Base-by-base conservation (phyloP, 2,888 invertebrate species). In the Lithophane leautieri region DNA sequence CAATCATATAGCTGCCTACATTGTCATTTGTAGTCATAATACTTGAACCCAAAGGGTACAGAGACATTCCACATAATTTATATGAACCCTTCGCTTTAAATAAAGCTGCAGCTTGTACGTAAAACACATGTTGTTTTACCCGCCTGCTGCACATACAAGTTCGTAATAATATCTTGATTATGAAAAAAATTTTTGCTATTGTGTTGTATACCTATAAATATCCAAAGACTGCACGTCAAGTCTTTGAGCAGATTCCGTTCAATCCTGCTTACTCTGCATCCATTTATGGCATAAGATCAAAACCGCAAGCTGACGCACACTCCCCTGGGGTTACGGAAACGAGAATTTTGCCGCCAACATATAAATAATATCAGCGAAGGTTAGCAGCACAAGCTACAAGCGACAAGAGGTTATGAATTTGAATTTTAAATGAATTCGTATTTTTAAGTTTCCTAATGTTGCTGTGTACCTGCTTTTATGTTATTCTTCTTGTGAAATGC, bases 331-430 rank as follows among this genome's bases (percentile, higher is more conserved):
- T 58, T 74, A 66, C 12, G 76, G 78, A 82, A 76, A 71, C 66
- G 74, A 81, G 76, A 82, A 83, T 82, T 86, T 85, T 73, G 68
- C 74, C 56, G 50, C 76, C 73, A 82, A 85, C 81, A 82, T 76
- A 86, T 86, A 85, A 88, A 86, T 86, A 89, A 86, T 84, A 84
- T 81, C 56, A 61, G 63, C 19, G 68, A 56, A 63, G 66, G 47
- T 62, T 71, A 52, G 12, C 11, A 40, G 63, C 25, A 22, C 56
- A 79, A 76, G 52, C 16, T 42, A 69, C 22, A 76, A n/a, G 66
- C 16, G 28, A 69, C 3, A 54, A 63, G 44, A 19, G n/a, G 42
- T 40, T 4, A 47, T 70, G n/a, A 47, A 6, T 34, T 16, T n/a
- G 11, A 3, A n/a, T 54, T 28, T 12, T 7, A 34, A 62, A 34